Base-by-base conservation (phyloP, 2,113 vertebrate genomes). In the Ceratotherium simum region DNA sequence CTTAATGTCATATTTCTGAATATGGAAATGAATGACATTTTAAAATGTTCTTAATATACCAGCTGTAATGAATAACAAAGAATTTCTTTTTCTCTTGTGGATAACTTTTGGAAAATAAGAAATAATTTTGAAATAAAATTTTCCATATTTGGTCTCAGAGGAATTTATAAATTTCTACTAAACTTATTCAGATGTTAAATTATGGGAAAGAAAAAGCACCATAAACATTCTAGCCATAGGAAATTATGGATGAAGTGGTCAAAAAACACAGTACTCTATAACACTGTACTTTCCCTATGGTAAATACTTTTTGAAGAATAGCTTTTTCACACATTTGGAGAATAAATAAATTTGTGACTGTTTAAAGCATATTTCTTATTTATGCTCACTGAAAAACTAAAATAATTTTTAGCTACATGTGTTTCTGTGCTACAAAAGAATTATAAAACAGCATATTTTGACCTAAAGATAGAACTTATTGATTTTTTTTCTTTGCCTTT, bases 21-120 rank as follows among this genome's bases (percentile, higher is more conserved):
- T 78, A 92, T 95, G 60, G 73, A 97, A 97, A 67, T 81, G 42
- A 93, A 72, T 97, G 86, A 93, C 39, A 91, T 93, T 97, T 93
- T 82, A 80, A 92, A 96, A 56, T 90, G 31, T 92, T 94, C 72
- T 87, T 97, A 96, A 96, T 97, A 96, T 95, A 90, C 75, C 93
- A 97, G 27, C 56, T 95, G 0, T 86, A 96, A 92, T 82, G 89
- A 92, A 67, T 60, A 93, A 80, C 62, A 93, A 21, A 65, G 25
- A 92, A 76, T 62, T 93, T 93, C 16, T n/a, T 96, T 97, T 96
- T 95, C 90, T 95, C 78, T 76, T 96, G 65, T 90, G 91, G 39
- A 82, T 79, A 94, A 73, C 90, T 80, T 96, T 95, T 80, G 62
- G 88, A 95, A 96, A 97, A 96, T 90, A 90, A 79, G 64, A 8